Evolutionary conservation across 1,140 invertebrate genomes (phyloP).

Genomic region (Eumaeus atala): DNA sequence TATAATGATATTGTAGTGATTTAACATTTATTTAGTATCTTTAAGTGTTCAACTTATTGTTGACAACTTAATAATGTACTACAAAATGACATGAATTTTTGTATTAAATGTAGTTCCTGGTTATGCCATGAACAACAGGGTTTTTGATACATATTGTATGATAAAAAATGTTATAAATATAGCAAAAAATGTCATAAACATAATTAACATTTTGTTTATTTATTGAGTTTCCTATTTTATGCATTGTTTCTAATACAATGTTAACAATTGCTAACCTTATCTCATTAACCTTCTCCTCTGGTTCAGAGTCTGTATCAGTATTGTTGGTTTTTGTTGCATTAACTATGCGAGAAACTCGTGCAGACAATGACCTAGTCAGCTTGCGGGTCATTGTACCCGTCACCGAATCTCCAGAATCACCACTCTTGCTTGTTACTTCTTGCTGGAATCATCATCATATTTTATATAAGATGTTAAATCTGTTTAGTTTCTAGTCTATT

Average conservation of each 20-base stretch:
- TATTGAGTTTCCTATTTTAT: no score
- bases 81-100: no score
- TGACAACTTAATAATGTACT: no score
- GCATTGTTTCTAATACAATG: not conserved
- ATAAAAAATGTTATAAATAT: no score
- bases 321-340: conserved; percentile 34
- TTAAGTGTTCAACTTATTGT: no score
- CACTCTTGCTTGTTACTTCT: conserved; percentile 35
- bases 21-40: no score
- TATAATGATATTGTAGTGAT: no score
- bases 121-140: no score
- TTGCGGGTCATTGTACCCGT: conserved; percentile 47
- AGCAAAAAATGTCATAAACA: no score
- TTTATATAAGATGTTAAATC: conserved; percentile 2
- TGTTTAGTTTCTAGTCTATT: no score
- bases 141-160: no score
- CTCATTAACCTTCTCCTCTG: conserved; percentile 53
- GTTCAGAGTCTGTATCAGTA: conserved; percentile 67
- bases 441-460: conserved; percentile 26
- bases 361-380: conserved; percentile 55
- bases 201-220: not conserved
- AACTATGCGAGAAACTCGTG: conserved; percentile 53
- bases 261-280: conserved; percentile 43
- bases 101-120: no score
- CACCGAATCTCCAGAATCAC: conserved; percentile 39